Conservation (phyloP, 2,888 invertebrate species). For the Zaprionus obscuricornis region DNA sequence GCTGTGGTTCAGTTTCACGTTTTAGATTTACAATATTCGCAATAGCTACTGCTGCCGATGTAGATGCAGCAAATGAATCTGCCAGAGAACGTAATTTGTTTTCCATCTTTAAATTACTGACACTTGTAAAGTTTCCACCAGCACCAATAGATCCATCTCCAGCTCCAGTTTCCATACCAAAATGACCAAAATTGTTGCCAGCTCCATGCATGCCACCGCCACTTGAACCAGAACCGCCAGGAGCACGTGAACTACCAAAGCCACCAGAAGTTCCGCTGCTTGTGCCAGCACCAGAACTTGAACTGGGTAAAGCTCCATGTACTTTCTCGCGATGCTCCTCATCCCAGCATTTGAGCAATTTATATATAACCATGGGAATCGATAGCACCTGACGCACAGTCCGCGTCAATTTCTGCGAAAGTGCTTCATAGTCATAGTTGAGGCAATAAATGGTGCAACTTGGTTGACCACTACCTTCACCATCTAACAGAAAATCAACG, state of each 20-base stretch:
- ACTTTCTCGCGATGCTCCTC: conserved; percentile 87
- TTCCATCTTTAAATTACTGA: conserved; percentile 67
- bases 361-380: conserved; percentile 95
- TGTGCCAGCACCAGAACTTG: conserved; percentile 22
- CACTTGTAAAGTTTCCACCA: conserved; percentile 33
- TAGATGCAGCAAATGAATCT: conserved; percentile 70
- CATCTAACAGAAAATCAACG: conserved; percentile 93
- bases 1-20: conserved; percentile 57
- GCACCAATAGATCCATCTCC: conserved; percentile 14
- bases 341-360: conserved; percentile 94
- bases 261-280: conserved; percentile 37
- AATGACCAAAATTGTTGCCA: conserved; percentile 40
- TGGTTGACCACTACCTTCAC: conserved; percentile 91
- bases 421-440: conserved; percentile 83
- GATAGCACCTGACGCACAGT: conserved; percentile 95
- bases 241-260: conserved; percentile 19
- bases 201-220: conserved; percentile 31
- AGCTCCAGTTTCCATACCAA: conserved; percentile 32
- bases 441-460: conserved; percentile 90
- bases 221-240: conserved; percentile 26
- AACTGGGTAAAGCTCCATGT: conserved; percentile 53
- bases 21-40: conserved; percentile 63
- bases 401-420: conserved; percentile 84
- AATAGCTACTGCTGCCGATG: conserved; percentile 68
- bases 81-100: conserved; percentile 57